Base-by-base conservation (phyloP, 2,113 vertebrate species). In the Onychostruthus taczanowskii region DNA sequence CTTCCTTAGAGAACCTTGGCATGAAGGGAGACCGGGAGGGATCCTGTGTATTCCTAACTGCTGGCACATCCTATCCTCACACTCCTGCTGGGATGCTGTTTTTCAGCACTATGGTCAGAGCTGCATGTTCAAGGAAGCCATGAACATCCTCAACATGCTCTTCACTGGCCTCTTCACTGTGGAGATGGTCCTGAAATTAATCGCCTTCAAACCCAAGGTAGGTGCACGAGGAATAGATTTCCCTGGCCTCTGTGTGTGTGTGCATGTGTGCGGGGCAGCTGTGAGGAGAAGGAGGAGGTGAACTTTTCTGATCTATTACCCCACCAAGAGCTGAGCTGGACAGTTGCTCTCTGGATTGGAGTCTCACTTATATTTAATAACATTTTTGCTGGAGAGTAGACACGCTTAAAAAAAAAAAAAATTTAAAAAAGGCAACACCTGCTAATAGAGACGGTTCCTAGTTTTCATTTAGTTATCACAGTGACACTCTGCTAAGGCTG, bases 191-290 rank as follows among this genome's bases (percentile, higher is more conserved):
- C 98, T 99, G 91, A 99, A 99, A 84, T 97, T 99, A 91, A 99
- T 99, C n/a, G 99, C 99, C 97, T 99, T 99, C 98, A 99, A 99
- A 96, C 99, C 99, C 96, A 99, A 99, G 99, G 99, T 99, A 99
- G 79, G 98, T 95, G 94, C 93, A 84, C 19, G 56, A 77, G 77
- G 43, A 26, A 3, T 35, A 37, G 74, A 41, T 20, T 90, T 63
- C n/a, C 68, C 73, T 44, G 70, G 21, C 59, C 63, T 77, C 58
- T 86, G 87, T 35, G 43, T 76, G 66, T 69, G 74, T 85, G 79
- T 75, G 90, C 30, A 30, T 64, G 69, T 84, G 74, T 89, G 81
- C 0, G 91, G 91, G 90, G 81, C 83, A 78, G 87, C 92, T 86
- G 67, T 74, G 92, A 94, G 67, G 87, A 94, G 80, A 96, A 93